Conservation (phyloP, 2,888 invertebrate genomes). For the Smittia aterrima region DNA sequence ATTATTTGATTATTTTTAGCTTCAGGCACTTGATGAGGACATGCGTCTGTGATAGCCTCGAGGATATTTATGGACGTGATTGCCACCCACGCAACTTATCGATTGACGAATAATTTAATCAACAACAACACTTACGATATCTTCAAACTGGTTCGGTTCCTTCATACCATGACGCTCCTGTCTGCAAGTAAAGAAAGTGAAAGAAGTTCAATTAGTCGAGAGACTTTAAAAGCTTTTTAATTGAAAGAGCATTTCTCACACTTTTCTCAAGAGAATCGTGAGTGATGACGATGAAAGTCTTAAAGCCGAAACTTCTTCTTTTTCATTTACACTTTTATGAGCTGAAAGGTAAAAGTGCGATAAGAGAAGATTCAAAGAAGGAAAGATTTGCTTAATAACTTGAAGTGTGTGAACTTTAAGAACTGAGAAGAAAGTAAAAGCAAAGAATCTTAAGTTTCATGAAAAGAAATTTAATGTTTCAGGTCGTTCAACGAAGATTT, state of each 20-base stretch:
- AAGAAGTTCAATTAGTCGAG: neutral
- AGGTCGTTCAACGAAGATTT: neutral
- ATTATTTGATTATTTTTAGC: neutral
- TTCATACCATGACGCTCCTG: slow-evolving; percentile 80
- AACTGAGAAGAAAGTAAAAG: too few relatives aligned
- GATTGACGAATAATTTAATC: neutral
- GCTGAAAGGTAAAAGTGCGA: slow-evolving; percentile 1
- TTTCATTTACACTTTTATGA: neutral
- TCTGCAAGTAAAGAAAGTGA: slow-evolving; percentile 60
- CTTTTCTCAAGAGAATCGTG: neutral
- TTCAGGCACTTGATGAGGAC: neutral
- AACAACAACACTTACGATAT: slow-evolving; percentile 64
- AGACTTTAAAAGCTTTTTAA: neutral
- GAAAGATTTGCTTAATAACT: neutral
- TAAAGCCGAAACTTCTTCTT: neutral
- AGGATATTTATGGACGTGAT: neutral
- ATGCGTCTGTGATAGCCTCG: neutral
- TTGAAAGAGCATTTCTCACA: neutral
- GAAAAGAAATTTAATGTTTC: too few relatives aligned
- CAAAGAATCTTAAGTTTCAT: too few relatives aligned
- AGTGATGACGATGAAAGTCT: slow-evolving; percentile 11
- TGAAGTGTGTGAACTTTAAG: too few relatives aligned
- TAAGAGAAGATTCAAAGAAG: neutral
- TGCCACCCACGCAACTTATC: neutral
- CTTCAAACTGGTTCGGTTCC: slow-evolving; percentile 80